Evolutionary conservation across 2,888 invertebrate genomes (phyloP), one percentile per base, ranked within the genome.

Genomic region (Platycheirus albimanus): DNA sequence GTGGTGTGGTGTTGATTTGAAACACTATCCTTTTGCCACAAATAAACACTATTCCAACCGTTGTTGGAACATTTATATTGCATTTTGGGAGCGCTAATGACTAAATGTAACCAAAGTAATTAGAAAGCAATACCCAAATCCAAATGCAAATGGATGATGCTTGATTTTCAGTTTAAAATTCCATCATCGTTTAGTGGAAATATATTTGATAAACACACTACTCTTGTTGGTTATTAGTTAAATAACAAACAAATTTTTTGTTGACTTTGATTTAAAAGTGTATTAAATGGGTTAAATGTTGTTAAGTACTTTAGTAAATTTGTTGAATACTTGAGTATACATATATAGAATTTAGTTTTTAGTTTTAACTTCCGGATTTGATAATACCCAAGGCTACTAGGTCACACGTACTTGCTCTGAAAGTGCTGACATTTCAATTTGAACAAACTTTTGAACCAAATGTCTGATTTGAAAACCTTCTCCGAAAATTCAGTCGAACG

Each of bases 61-160:
- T 17, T 45, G 11, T 17, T 45, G 30, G 11, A 19, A 17, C 13
- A 56, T 61, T 36, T 61, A 43, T 64, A 45, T 58, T 41, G 36
- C 41, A 43, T 41, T 28, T 58, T 71, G 17, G n/a, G 15, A 8
- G 19, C 10, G 30, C 38, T 54, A 47, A 54, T 63, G 45, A 54
- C 19, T 47, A n/a, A 28, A 38, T 70, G 47, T 69, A 63, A 30
- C 17, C 43, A 28, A 49, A 64, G 77, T 70, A 64, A 70, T 70
- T 71, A 54, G 61, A 41, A 54, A 64, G 24, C 52, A 63, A 72
- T 52, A 52, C 2, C 33, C 36, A 10, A n/a, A n/a, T n/a, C n/a
- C n/a, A n/a, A n/a, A 5, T 20, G 30, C 19, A 33, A 24, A 52
- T 63, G 20, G 38, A 47, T 3, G 41, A n/a, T 20, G 43, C 0